These are phyloP conservation scores for Aricia agestis DNA, from an alignment of 1,140 invertebrate genomes.

Conservation along the genomic window DNA sequence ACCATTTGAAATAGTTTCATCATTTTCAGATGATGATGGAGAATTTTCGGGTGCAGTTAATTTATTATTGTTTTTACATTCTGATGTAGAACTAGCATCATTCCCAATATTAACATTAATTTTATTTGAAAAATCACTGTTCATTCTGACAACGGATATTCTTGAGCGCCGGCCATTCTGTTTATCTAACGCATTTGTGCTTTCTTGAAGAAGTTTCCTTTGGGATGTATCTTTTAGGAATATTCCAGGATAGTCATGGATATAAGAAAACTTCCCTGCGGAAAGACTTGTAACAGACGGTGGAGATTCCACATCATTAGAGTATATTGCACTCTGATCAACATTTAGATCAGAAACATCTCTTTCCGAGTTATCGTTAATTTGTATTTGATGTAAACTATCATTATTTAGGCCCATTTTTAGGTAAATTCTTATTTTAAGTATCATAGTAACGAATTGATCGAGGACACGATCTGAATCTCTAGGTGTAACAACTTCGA, in stretches of 20 bases:
- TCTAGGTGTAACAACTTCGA: constrained; percentile 51
- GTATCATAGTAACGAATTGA: constrained; percentile 63
- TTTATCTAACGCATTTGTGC: background rate
- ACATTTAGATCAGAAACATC: constrained; percentile 19
- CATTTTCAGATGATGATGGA: background rate
- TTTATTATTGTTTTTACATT: background rate
- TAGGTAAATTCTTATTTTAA: constrained; percentile 50
- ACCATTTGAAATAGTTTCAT: background rate
- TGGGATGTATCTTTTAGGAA: constrained; percentile 56
- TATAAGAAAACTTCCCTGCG: constrained; percentile 45
- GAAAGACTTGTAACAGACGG: constrained; percentile 42
- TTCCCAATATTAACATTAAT: background rate
- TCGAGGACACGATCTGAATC: constrained; percentile 61
- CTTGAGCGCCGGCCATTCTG: background rate
- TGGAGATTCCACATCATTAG: constrained; percentile 46
- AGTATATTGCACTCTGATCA: constrained; percentile 32
- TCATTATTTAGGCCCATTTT: constrained; percentile 37
- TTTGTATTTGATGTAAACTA: constrained; percentile 24
- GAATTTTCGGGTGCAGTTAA: background rate
- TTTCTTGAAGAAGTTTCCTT: background rate
- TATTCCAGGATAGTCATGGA: constrained; percentile 60
- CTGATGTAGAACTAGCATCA: background rate
- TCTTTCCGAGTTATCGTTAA: constrained; percentile 25
- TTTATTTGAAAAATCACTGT: background rate
- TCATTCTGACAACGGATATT: background rate